phyloP scores from a whole-genome alignment of 2,888 invertebrate genomes.

The Andrena minutula region DNA sequence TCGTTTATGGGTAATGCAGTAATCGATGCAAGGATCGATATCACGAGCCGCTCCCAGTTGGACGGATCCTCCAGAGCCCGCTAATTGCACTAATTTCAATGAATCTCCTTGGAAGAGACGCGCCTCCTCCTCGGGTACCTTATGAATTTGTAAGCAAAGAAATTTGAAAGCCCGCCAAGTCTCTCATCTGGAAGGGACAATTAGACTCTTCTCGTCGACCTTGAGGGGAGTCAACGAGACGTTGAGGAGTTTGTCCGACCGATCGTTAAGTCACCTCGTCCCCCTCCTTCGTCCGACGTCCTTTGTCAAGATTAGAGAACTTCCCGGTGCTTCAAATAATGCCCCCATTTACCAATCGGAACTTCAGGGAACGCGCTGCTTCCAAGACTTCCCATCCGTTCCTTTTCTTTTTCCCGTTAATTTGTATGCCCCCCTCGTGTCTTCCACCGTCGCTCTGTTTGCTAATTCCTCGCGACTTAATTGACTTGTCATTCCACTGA shows the following conservation, averaged over 20 bases:
- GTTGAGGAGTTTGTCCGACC: constrained; percentile 65
- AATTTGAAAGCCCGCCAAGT: constrained; percentile 63
- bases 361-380: background rate
- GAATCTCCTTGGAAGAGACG: constrained; percentile 42
- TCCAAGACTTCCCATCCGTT: background rate
- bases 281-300: constrained; percentile 17
- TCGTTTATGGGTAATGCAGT: background rate
- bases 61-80: constrained; percentile 24
- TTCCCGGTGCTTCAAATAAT: constrained; percentile 52
- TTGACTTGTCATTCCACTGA: background rate
- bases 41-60: background rate
- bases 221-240: constrained; percentile 70
- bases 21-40: constrained; percentile 47
- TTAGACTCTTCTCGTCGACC: constrained; percentile 70
- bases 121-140: constrained; percentile 45
- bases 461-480: background rate
- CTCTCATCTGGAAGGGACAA: constrained; percentile 65
- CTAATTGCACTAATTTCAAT: constrained; percentile 67
- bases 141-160: constrained; percentile 72
- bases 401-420: background rate
- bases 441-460: background rate
- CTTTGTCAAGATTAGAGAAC: constrained; percentile 63
- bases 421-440: background rate
- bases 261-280: constrained; percentile 68
- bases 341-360: constrained; percentile 37